Conservation (phyloP, 2,113 vertebrate genomes). For the Caranx ignobilis region DNA sequence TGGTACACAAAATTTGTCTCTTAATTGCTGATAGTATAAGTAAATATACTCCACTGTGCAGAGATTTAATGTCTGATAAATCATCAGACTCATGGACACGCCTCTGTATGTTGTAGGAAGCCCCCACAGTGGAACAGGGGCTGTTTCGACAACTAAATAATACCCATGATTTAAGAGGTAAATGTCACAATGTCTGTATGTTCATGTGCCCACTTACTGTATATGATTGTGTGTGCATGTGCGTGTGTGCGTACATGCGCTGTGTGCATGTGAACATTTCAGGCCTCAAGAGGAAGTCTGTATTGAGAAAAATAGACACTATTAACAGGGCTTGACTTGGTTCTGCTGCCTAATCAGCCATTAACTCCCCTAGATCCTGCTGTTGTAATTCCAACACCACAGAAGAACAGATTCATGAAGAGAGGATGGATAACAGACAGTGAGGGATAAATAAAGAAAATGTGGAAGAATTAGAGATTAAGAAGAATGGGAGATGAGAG, state of each 20-base stretch:
- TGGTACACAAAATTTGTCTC: too few relatives aligned
- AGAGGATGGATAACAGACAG: slow-evolving; percentile 12
- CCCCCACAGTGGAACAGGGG: neutral
- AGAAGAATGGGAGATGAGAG: slow-evolving; percentile 22
- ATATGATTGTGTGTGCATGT: neutral
- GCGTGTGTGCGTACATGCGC: too few relatives aligned
- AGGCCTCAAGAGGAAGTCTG: slow-evolving; percentile 2
- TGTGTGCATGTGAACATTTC: too few relatives aligned
- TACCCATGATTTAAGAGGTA: neutral
- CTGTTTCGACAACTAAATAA: neutral
- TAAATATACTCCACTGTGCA: too few relatives aligned
- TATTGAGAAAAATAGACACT: slow-evolving; percentile 30
- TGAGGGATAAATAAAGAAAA: slow-evolving; percentile 34
- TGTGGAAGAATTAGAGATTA: slow-evolving; percentile 20
- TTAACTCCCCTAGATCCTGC: slow-evolving; percentile 49
- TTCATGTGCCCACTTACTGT: neutral
- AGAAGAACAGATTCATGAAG: slow-evolving; percentile 7
- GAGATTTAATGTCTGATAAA: too few relatives aligned
- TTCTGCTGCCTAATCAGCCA: slow-evolving; percentile 51
- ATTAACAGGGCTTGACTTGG: slow-evolving; percentile 46
- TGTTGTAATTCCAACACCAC: slow-evolving; percentile 16
- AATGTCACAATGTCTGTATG: neutral
- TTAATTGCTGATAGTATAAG: too few relatives aligned
- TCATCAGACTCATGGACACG: too few relatives aligned
- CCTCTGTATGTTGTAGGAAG: neutral